Percentiles rank a stretch among this genome's conserved stretches.
phyloP scores from a whole-genome alignment of 2,113 vertebrate species.

The Sturnus vulgaris region DNA sequence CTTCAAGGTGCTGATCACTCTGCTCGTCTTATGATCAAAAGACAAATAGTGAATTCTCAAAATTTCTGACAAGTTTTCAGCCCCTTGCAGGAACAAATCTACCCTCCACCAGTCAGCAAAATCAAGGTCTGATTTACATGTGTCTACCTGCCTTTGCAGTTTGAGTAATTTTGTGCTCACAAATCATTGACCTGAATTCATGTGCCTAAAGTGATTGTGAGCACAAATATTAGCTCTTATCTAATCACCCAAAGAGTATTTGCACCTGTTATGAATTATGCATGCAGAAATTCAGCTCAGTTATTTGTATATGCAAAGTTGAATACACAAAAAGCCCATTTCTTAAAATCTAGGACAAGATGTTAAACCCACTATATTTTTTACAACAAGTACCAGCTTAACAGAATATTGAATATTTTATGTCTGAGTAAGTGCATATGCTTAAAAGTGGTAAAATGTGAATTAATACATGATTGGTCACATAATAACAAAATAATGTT shows the following conservation, averaged over 20 bases:
- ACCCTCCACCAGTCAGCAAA: background rate
- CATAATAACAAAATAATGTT: background rate
- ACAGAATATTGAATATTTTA: conserved; percentile 36
- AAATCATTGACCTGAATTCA: conserved; percentile 32
- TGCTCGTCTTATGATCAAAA: background rate
- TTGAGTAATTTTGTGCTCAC: conserved; percentile 3
- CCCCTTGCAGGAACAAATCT: background rate
- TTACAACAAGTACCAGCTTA: background rate
- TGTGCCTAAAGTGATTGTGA: conserved; percentile 5
- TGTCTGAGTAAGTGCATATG: background rate
- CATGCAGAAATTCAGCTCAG: background rate
- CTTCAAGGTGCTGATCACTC: background rate
- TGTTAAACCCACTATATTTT: conserved; percentile 27
- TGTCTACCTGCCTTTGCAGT: background rate
- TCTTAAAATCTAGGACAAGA: conserved; percentile 37
- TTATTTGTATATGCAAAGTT: conserved; percentile 43
- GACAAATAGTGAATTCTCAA: background rate
- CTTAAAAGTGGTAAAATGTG: conserved; percentile 2
- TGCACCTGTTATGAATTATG: conserved; percentile 42
- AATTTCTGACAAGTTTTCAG: background rate
- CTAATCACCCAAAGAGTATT: conserved; percentile 46
- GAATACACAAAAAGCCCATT: conserved; percentile 2
- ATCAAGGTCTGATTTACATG: background rate
- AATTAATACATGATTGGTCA: background rate
- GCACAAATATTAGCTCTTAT: conserved; percentile 47